Base-by-base conservation (phyloP, 2,888 invertebrate species). In the Ophion obscuratus region DNA sequence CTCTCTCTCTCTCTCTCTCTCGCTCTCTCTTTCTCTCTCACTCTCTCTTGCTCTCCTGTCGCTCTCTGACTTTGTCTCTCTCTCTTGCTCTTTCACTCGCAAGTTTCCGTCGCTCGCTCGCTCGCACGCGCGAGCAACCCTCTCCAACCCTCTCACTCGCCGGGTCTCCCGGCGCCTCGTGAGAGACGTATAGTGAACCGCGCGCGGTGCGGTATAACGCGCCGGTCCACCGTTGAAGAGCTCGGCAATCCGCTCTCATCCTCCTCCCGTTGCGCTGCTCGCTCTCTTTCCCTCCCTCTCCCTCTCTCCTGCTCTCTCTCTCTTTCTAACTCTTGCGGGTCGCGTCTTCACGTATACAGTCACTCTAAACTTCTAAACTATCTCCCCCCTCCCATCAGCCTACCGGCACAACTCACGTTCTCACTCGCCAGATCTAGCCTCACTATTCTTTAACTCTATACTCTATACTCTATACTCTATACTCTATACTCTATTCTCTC, bases 1-100 rank as follows among this genome's bases (percentile, higher is more conserved):
- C 68, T 47, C 88, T 88, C 88, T 86, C 85, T 84, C 88, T 73
- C 79, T 85, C 87, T 83, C 74, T 57, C 70, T 24, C 24, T 24
- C 44, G 77, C 84, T 70, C 86, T 78, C 86, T 82, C 66, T 66
- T 47, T 47, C 83, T 81, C 84, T 87, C 76, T 84, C 79, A 31
- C 83, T 84, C 61, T 24, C 24, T 24, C 24, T 24, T 24, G 24
- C 24, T 24, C 24, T 24, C 24, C 24, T 24, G 44, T 31, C 61
- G 62, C 71, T 71, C 61, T 36, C 44, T 14, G 59, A 24, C 44
- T 77, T 47, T 20, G 24, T 24, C 44, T 81, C 84, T 70, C 86
- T 78, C 86, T 82, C 66, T 66, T 47, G 59, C 83, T 81, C 84
- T 87, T 79, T 84, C 79, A 31, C 83, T 84, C 61, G 31, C 68